Evolutionary conservation across 2,888 invertebrate species (phyloP), one percentile per base, ranked within the genome.

Genomic region (Orthosia cruda): DNA sequence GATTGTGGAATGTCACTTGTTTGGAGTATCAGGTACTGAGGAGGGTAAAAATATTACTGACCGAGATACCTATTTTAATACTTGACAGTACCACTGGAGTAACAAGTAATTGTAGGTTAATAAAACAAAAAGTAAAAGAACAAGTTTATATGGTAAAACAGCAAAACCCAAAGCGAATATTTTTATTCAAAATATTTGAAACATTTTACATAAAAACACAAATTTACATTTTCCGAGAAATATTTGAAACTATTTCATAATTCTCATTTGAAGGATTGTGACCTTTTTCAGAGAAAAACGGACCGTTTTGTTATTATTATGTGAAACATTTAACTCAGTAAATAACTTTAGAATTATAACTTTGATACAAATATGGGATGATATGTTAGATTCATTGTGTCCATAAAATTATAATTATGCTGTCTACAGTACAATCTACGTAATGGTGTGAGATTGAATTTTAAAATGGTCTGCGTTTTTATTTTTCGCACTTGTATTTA

Each of bases 261-360:
- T 67, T 47, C 26, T 47, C 40, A 15, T 67, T 58, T 26, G 15
- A 47, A 50, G 15, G n/a, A 9, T 40, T 32, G 0, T 1, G 32
- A 59, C 15, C 58, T 9, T n/a, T 63, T 66, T 7, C 16, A 49
- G 40, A 40, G 1, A 52, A 74, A 58, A 23, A 11, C 1, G 4
- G 20, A 55, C 62, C 23, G 62, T 80, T 74, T 72, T 26, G n/a
- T 58, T 45, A 49, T n/a, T n/a, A n/a, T n/a, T 47, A 64, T 63
- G 54, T 71, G 45, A 62, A 70, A 58, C 50, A 50, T 71, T 70
- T 59, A 71, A 74, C 74, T 63, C 58, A 15, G 52, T 32, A 78
- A 59, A 74, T 72, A 79, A 74, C 62, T 76, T 78, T 20, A 20
- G 23, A 84, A 76, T 84, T 57, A 45, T 71, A 83, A 79, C 67